Evolutionary conservation across 2,797 vertebrate genomes (phyloP).

Genomic region (Vespertilio murinus): DNA sequence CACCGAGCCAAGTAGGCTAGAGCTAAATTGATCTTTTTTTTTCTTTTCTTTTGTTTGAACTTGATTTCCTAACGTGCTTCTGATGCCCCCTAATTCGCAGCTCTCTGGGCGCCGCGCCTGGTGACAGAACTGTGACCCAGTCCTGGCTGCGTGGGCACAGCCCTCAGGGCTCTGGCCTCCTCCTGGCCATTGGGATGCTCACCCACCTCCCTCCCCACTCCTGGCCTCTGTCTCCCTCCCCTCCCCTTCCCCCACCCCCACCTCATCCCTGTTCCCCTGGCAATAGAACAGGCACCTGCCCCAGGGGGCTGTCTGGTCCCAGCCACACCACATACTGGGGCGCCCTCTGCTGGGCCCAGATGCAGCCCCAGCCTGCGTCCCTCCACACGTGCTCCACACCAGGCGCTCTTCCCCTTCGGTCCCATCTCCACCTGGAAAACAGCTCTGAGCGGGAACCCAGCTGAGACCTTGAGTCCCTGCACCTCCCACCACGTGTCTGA

Average conservation of each 20-base stretch:
- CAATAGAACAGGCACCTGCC: neutral
- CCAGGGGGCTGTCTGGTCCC: fast-evolving
- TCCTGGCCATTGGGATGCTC: neutral
- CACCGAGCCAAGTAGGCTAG: neutral
- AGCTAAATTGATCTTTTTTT: neutral
- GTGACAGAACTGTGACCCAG: neutral
- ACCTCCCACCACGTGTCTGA: neutral
- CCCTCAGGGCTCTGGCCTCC: neutral
- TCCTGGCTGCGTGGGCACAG: neutral
- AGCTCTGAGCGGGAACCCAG: fast-evolving
- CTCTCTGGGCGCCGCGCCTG: neutral
- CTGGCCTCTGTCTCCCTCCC: too few relatives aligned
- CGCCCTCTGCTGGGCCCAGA: neutral
- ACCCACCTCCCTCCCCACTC: neutral
- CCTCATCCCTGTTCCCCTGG: neutral
- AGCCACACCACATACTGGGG: neutral
- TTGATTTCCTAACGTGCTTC: neutral
- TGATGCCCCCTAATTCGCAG: fast-evolving
- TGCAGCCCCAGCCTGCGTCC: too few relatives aligned
- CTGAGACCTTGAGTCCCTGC: neutral
- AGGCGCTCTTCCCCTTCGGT: neutral
- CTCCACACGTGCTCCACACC: fast-evolving
- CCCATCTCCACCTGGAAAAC: neutral
- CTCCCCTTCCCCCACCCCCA: neutral
- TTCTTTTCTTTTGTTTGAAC: neutral